Conservation (phyloP, 1,140 invertebrate genomes). For the Episyrphus balteatus region DNA sequence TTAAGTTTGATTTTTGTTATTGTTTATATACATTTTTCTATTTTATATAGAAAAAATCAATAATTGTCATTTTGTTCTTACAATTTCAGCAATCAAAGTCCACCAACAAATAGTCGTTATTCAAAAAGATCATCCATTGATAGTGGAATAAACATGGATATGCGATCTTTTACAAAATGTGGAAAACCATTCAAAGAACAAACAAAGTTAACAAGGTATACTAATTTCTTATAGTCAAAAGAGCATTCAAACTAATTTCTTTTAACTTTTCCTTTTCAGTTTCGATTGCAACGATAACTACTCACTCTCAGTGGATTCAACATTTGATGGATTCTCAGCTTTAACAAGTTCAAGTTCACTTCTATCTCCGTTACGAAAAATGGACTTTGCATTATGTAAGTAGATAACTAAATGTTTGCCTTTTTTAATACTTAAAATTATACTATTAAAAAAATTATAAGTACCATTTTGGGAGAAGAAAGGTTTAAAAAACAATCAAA, state of each 20-base stretch:
- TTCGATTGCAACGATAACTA: constrained; percentile 28
- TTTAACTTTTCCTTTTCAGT: constrained; percentile 6
- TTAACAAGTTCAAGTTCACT: constrained; percentile 18
- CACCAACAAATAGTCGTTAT: constrained; percentile 39
- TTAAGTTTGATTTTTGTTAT: too few species aligned
- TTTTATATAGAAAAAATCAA: too few species aligned
- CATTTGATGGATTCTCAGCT: constrained; percentile 26
- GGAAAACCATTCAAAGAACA: constrained; percentile 20
- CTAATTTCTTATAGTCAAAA: neutral
- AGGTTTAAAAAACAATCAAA: constrained; percentile 3
- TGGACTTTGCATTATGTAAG: constrained; percentile 64
- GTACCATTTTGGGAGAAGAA: neutral
- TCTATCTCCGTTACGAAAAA: constrained; percentile 39
- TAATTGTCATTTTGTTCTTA: neutral
- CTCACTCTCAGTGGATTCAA: constrained; percentile 34
- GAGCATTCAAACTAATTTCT: neutral
- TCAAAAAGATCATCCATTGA: constrained; percentile 72
- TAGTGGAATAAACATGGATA: constrained; percentile 68
- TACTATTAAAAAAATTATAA: constrained; percentile 4
- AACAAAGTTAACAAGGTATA: constrained; percentile 43
- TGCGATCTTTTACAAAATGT: constrained; percentile 18
- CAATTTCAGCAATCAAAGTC: constrained; percentile 30
- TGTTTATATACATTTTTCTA: too few species aligned
- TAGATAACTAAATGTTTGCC: constrained; percentile 8
- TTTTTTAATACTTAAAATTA: constrained; percentile 2